A percentile compares a stretch with the other conserved stretches of the same genome.
Conservation (phyloP, 2,113 vertebrate species). For the Microcebus griseorufus region DNA sequence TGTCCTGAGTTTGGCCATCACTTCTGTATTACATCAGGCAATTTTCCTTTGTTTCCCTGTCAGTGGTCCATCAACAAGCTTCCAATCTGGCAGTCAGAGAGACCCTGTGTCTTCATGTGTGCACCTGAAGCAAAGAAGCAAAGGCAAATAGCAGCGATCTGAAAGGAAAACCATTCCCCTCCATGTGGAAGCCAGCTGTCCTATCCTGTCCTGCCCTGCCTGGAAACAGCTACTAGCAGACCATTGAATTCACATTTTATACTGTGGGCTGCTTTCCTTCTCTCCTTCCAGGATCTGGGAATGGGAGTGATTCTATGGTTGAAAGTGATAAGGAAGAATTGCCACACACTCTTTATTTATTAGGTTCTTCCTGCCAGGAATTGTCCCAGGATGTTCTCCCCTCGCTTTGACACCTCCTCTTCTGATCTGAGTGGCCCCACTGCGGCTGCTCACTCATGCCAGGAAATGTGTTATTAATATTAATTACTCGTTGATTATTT, state of each 20-base stretch:
- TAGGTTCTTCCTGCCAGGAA: not conserved
- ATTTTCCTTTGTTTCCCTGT: not conserved
- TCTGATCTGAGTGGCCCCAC: not conserved
- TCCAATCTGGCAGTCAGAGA: not conserved
- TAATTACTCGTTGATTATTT: not conserved
- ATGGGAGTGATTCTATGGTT: not conserved
- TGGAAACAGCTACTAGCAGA: not conserved
- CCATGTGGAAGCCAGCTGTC: not conserved
- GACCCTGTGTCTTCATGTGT: not conserved
- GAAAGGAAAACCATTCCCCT: not conserved
- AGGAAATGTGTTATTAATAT: not conserved
- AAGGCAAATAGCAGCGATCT: not conserved
- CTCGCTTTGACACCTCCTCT: not conserved
- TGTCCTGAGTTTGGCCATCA: not conserved
- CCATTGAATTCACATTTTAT: not conserved
- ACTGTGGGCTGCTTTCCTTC: not conserved
- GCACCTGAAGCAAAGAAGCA: conserved; percentile 3
- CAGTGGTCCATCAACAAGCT: not conserved
- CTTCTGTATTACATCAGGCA: not conserved
- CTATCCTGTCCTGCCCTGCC: not conserved
- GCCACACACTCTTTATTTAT: not conserved
- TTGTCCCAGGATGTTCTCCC: not conserved
- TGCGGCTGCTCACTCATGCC: not conserved
- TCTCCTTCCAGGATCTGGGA: not conserved
- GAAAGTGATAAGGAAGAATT: not conserved